These are phyloP conservation scores for Gryon sp. DNA, from an alignment of 1,140 invertebrate species.

Conservation along the genomic window DNA sequence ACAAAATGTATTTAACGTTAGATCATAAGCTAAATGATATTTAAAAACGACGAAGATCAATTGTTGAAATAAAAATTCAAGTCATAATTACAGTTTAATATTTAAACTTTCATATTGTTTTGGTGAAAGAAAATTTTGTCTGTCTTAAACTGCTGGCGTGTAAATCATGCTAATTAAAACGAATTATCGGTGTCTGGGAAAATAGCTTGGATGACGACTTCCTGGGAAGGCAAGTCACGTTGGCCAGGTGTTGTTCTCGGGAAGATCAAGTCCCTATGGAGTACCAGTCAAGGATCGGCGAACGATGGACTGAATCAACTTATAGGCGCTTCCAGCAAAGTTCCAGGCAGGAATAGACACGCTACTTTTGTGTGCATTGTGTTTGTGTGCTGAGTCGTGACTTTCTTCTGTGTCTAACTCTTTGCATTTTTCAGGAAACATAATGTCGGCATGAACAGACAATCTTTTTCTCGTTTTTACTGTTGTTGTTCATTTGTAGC, in stretches of 20 bases:
- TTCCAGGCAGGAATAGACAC: conserved; percentile 70
- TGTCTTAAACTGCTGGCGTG: too few species aligned
- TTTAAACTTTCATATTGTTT: too few species aligned
- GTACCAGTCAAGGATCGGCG: conserved; percentile 84
- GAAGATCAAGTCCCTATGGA: conserved; percentile 93
- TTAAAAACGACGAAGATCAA: too few species aligned
- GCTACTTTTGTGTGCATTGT: conserved; percentile 43
- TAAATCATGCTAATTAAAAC: conserved; percentile 50
- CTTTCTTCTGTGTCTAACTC: conserved; percentile 10
- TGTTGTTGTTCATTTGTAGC: too few species aligned
- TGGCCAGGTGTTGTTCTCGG: conserved; percentile 89
- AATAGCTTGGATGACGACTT: conserved; percentile 80
- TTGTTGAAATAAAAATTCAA: too few species aligned
- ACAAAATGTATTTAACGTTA: neutral
- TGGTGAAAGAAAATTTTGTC: too few species aligned
- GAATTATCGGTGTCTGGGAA: conserved; percentile 45
- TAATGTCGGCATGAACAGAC: neutral
- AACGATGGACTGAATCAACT: conserved; percentile 88
- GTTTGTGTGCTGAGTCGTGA: conserved; percentile 29
- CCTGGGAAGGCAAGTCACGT: conserved; percentile 81
- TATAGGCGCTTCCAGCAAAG: conserved; percentile 75
- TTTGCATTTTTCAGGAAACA: conserved; percentile 27
- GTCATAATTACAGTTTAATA: neutral
- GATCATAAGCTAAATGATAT: neutral
- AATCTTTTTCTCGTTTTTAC: neutral